Evolutionary conservation across 2,797 vertebrate species (phyloP).

Genomic region (Acomys russatus): DNA sequence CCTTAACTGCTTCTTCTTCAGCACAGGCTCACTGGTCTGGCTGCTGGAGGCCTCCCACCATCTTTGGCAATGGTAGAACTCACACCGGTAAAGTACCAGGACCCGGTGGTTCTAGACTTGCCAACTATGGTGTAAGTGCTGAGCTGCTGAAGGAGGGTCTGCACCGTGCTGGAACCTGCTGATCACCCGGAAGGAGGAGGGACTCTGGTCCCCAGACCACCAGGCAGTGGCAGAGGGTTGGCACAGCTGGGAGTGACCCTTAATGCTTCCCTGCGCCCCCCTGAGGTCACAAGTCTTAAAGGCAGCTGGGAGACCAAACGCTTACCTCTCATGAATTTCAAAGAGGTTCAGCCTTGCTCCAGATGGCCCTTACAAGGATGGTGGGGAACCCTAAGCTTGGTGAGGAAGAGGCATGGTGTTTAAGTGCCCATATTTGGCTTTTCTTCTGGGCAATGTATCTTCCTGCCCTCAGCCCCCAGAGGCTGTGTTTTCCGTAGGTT

Average conservation of each 20-base stretch:
- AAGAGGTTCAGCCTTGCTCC: neutral
- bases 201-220: neutral
- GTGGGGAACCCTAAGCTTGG: neutral
- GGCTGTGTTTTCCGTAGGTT: neutral
- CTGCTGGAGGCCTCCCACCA: constrained; percentile 88
- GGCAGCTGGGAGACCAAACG: neutral
- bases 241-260: constrained; percentile 91
- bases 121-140: constrained; percentile 96
- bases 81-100: constrained; percentile 99
- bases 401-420: neutral
- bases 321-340: neutral
- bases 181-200: neutral
- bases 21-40: neutral
- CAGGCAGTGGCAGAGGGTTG: constrained; percentile 92
- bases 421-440: neutral
- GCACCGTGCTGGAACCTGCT: rapidly evolving
- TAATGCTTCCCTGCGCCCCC: constrained; percentile 91
- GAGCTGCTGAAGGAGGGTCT: neutral
- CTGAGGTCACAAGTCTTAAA: constrained; percentile 89
- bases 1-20: constrained; percentile 31
- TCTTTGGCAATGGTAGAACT: constrained; percentile 99
- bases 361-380: neutral
- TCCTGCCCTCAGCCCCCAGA: neutral
- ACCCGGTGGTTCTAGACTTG: constrained; percentile 99
- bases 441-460: neutral